A percentile compares a stretch with the other conserved stretches of the same genome.
Conservation (phyloP, 2,797 vertebrate species). For the Antennarius maculatus region DNA sequence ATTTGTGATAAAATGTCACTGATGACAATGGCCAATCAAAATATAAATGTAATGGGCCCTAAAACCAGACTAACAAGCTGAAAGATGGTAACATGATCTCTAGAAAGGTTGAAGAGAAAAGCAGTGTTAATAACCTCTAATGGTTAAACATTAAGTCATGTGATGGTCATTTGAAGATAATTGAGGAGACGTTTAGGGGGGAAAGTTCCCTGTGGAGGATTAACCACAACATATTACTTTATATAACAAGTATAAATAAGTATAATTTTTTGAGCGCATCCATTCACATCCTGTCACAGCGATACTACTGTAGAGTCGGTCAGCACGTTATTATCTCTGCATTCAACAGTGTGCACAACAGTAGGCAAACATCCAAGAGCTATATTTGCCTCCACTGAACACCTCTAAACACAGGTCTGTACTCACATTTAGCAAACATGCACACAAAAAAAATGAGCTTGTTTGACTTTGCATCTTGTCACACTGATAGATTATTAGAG, state of each 20-base stretch:
- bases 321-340: slow-evolving; percentile 36
- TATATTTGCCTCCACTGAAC: slow-evolving; percentile 17
- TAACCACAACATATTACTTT: slow-evolving; percentile 15
- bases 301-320: slow-evolving; percentile 36
- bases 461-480: slow-evolving; percentile 28
- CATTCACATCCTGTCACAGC: slow-evolving; percentile 10
- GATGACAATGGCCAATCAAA: background rate
- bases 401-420: slow-evolving; percentile 10
- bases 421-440: slow-evolving; percentile 11
- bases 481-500: slow-evolving; percentile 47
- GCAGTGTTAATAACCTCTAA: too few relatives aligned
- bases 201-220: background rate
- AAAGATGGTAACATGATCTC: background rate
- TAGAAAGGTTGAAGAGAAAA: too few relatives aligned
- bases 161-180: background rate
- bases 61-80: background rate
- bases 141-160: too few relatives aligned
- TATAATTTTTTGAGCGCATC: slow-evolving; percentile 31
- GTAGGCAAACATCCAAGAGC: slow-evolving; percentile 49
- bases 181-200: background rate
- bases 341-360: slow-evolving; percentile 29
- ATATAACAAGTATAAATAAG: background rate
- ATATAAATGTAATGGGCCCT: too few relatives aligned
- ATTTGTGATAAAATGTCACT: background rate
- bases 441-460: slow-evolving; percentile 27